A percentile compares a stretch with the other conserved stretches of the same genome.
phyloP scores from a whole-genome alignment of 2,888 invertebrate genomes.

The Polia nebulosa region DNA sequence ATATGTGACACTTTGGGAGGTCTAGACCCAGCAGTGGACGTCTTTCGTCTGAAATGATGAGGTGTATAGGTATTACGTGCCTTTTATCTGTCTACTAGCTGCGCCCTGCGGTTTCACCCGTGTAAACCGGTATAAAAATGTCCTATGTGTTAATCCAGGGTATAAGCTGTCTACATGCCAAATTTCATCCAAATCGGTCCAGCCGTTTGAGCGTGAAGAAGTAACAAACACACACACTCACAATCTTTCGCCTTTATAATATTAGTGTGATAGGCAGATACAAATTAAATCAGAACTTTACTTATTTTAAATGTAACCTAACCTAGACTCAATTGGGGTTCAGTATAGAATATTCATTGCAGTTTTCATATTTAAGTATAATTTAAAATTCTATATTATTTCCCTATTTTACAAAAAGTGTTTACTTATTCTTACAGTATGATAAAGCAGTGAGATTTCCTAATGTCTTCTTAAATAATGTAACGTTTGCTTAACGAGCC shows the following conservation, averaged over 20 bases:
- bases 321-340: neutral
- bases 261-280: neutral
- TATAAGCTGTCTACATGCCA: too few relatives aligned
- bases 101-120: too few relatives aligned
- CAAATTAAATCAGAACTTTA: neutral
- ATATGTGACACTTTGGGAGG: neutral
- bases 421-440: neutral
- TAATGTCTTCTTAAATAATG: neutral
- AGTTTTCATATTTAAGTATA: conserved; percentile 55
- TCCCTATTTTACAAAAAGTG: conserved; percentile 11
- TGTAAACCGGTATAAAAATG: too few relatives aligned
- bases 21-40: too few relatives aligned
- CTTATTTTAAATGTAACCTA: neutral
- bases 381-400: conserved; percentile 46
- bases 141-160: too few relatives aligned
- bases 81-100: too few relatives aligned
- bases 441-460: neutral
- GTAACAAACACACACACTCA: too few relatives aligned
- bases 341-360: conserved; percentile 47
- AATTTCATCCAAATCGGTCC: too few relatives aligned
- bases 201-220: too few relatives aligned
- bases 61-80: too few relatives aligned
- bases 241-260: neutral
- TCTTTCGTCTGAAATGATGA: too few relatives aligned
- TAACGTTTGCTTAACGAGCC: neutral